These are phyloP conservation scores for Cavia aperea DNA, from an alignment of 2,113 vertebrate species.

Conservation along the genomic window DNA sequence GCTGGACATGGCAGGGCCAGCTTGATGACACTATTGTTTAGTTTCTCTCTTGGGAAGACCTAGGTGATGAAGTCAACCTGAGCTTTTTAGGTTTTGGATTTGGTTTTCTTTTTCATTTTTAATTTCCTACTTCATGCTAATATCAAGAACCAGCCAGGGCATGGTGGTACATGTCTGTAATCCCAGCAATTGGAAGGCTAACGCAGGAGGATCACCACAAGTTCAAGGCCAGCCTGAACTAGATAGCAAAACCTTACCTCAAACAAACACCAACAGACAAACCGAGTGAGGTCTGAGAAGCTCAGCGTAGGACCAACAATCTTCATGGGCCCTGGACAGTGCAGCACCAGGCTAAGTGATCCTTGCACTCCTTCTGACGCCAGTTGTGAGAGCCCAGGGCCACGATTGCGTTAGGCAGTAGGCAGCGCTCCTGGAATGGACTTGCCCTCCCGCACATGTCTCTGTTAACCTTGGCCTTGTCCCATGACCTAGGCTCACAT, in stretches of 20 bases:
- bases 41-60: slow-evolving; percentile 16
- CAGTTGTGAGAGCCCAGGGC: background rate
- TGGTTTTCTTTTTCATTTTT: background rate
- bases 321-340: background rate
- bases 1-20: background rate
- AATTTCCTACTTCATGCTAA: background rate
- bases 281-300: background rate
- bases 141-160: background rate
- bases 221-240: background rate
- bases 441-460: slow-evolving; percentile 30
- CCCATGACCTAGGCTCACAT: slow-evolving; percentile 42
- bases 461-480: slow-evolving; percentile 37
- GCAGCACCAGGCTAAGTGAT: background rate
- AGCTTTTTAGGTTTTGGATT: background rate
- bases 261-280: background rate
- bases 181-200: background rate
- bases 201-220: background rate
- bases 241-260: background rate
- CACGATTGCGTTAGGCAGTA: slow-evolving; percentile 21
- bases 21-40: background rate
- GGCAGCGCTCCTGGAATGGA: slow-evolving; percentile 24
- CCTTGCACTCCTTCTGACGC: slow-evolving; percentile 15
- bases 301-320: background rate
- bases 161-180: background rate
- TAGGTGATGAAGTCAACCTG: slow-evolving; percentile 2